Percentiles rank a stretch among this genome's conserved stretches.
These are phyloP conservation scores for Phortica okadai DNA, from an alignment of 2,888 invertebrate genomes.

Conservation along the genomic window DNA sequence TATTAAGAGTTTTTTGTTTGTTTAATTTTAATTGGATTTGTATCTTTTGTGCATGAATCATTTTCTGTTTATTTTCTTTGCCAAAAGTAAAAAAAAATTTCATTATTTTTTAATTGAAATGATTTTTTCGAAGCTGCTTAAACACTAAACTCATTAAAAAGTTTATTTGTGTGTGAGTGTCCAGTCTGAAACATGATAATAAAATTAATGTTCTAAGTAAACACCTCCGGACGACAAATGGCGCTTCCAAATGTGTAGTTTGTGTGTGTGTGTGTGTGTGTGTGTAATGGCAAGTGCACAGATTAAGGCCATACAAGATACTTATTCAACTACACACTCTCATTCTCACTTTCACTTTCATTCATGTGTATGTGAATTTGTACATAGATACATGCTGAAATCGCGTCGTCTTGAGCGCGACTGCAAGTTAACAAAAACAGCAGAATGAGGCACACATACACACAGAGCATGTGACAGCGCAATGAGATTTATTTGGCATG, in stretches of 20 bases:
- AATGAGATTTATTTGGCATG: constrained; percentile 11
- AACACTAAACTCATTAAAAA: not conserved
- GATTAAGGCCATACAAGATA: not conserved
- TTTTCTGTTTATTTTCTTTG: no score
- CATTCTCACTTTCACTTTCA: no score
- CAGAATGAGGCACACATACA: not conserved
- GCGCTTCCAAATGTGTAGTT: not conserved
- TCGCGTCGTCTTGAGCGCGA: not conserved
- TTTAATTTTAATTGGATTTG: no score
- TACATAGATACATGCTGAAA: not conserved
- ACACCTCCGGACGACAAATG: not conserved
- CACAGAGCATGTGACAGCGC: not conserved
- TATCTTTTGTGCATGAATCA: no score
- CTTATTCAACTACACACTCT: not conserved
- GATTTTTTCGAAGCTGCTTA: not conserved
- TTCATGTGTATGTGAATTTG: not conserved
- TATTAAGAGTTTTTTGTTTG: not conserved
- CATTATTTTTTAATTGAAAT: not conserved
- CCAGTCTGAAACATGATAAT: not conserved
- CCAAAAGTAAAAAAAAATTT: no score
- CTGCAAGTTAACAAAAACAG: not conserved
- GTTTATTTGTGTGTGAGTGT: not conserved
- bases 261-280: not conserved
- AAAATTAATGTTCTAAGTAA: not conserved
- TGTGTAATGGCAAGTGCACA: not conserved